Evolutionary conservation across 92 coral and sea anemone genomes (phyloP).

Genomic region (Phenganax marumi): DNA sequence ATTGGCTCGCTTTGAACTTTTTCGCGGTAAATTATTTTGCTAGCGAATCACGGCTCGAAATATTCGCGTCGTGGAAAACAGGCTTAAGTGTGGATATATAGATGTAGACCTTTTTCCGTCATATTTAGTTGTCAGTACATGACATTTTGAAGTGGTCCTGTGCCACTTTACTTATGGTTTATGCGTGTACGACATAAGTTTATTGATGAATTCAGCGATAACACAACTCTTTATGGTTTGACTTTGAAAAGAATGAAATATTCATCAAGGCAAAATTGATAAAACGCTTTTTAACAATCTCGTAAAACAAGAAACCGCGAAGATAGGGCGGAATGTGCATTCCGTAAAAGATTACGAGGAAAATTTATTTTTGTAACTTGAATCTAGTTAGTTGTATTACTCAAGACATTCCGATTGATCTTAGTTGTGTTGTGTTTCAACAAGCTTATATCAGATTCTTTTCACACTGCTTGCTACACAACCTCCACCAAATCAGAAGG

Average conservation of each 20-base stretch:
- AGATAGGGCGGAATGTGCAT: not conserved
- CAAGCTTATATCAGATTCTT: too few species aligned
- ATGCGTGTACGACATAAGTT: not conserved
- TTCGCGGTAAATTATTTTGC: too few species aligned
- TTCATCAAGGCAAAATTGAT: slow-evolving; percentile 14
- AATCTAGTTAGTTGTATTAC: not conserved
- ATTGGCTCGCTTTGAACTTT: too few species aligned
- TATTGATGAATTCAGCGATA: not conserved
- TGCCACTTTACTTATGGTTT: not conserved
- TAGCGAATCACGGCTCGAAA: too few species aligned
- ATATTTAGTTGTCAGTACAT: not conserved
- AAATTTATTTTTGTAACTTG: not conserved
- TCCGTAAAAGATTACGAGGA: not conserved
- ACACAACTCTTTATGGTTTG: not conserved
- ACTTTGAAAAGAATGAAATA: slow-evolving; percentile 10
- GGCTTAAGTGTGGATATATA: too few species aligned
- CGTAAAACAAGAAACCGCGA: not conserved
- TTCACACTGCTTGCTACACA: too few species aligned
- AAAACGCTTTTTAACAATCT: slow-evolving; percentile 16
- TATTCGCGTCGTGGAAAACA: too few species aligned
- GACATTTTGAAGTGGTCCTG: not conserved
- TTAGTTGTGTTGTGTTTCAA: too few species aligned
- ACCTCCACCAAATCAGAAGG: too few species aligned
- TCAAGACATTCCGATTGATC: too few species aligned
- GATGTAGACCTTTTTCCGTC: too few species aligned